These are phyloP conservation scores for Microchrysa polita DNA, from an alignment of 2,888 invertebrate genomes.

Conservation along the genomic window DNA sequence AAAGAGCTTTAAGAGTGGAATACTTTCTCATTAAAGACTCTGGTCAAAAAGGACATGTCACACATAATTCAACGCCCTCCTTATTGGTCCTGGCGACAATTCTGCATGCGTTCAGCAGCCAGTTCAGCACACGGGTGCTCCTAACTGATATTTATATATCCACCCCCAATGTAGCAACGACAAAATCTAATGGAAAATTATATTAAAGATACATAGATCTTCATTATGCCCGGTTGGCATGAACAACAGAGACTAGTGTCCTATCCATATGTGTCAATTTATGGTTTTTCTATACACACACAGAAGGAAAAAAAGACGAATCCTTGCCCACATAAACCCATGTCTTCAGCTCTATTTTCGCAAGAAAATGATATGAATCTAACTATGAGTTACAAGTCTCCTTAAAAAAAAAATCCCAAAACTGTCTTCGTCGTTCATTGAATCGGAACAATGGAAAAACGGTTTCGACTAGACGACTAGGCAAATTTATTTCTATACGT, in stretches of 20 bases:
- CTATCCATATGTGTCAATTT: slow-evolving; percentile 44
- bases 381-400: neutral
- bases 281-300: slow-evolving; percentile 34
- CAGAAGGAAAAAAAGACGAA: slow-evolving; percentile 42
- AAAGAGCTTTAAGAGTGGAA: too few species aligned
- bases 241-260: neutral
- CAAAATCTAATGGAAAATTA: slow-evolving; percentile 47
- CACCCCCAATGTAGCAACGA: slow-evolving; percentile 43
- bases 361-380: neutral
- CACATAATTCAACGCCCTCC: neutral
- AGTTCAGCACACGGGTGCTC: neutral
- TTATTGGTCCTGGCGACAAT: too few species aligned
- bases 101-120: too few species aligned
- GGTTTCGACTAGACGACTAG: neutral
- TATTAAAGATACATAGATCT: slow-evolving; percentile 43
- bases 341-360: too few species aligned
- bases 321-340: slow-evolving; percentile 24
- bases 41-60: neutral
- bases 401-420: too few species aligned
- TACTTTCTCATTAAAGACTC: too few species aligned
- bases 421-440: neutral
- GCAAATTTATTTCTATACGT: neutral
- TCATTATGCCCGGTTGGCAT: slow-evolving; percentile 16
- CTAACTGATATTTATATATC: neutral
- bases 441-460: neutral